A percentile compares a stretch with the other conserved stretches of the same genome.
Evolutionary conservation across 1,140 invertebrate genomes (phyloP).

Genomic region (Ceratosolen solmsi): DNA sequence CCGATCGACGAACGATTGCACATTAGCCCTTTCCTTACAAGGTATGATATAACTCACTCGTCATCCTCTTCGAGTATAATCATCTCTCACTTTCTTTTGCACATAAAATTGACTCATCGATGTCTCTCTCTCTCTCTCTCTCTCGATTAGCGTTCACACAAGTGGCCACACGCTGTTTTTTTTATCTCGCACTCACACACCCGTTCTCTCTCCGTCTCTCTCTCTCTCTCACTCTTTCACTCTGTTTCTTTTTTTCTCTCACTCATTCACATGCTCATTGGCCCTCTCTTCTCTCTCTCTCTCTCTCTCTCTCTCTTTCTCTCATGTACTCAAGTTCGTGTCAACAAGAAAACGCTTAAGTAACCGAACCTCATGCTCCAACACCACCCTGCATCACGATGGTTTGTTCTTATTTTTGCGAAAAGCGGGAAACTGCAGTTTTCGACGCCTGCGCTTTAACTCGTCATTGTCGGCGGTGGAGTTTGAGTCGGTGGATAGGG

Average conservation of each 20-base stretch:
- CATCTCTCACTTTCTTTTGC: background rate
- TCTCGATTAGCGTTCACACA: background rate
- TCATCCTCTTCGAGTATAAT: background rate
- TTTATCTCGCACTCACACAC: background rate
- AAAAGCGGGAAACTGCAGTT: conserved; percentile 70
- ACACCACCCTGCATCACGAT: conserved; percentile 65
- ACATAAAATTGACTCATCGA: too few species aligned
- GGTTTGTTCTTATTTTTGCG: conserved; percentile 69
- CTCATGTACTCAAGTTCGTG: conserved; percentile 10
- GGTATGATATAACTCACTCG: background rate
- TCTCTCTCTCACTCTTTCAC: background rate
- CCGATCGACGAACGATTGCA: conserved; percentile 18
- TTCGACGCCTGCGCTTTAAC: conserved; percentile 68
- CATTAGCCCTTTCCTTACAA: background rate
- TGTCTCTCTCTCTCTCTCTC: background rate
- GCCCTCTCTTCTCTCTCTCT: background rate
- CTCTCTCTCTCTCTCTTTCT: background rate
- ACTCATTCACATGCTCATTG: background rate
- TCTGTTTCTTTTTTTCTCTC: too few species aligned
- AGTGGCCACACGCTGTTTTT: too few species aligned
- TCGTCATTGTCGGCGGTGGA: conserved; percentile 73
- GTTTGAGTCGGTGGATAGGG: conserved; percentile 74
- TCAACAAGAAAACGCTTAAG: conserved; percentile 32
- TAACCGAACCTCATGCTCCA: background rate
- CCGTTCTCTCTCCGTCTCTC: background rate